phyloP scores from a whole-genome alignment of 2,797 vertebrate species.

The Furcifer pardalis region DNA sequence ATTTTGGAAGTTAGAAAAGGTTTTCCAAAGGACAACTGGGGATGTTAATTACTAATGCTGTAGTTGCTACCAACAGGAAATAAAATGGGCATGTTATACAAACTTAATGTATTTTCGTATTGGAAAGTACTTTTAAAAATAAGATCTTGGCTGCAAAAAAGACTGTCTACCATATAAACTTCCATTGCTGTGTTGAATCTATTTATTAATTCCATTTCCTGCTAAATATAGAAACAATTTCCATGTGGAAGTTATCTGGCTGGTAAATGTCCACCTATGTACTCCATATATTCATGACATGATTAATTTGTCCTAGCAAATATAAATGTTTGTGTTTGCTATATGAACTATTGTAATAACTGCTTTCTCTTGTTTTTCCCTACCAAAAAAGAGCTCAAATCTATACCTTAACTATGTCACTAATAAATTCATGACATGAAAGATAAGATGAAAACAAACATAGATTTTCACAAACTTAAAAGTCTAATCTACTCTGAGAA shows the following conservation, averaged over 20 bases:
- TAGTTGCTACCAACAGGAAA: neutral
- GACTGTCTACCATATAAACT: too few relatives aligned
- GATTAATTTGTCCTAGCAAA: slow-evolving; percentile 56
- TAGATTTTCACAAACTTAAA: slow-evolving; percentile 66
- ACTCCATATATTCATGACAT: slow-evolving; percentile 75
- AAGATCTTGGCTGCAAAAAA: too few relatives aligned
- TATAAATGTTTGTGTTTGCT: slow-evolving; percentile 62
- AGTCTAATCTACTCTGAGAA: slow-evolving; percentile 62
- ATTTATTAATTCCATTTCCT: neutral
- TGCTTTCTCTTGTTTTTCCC: slow-evolving; percentile 39
- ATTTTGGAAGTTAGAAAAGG: neutral
- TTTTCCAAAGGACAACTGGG: neutral
- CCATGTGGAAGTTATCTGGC: neutral
- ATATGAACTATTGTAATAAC: neutral
- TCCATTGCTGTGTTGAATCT: neutral
- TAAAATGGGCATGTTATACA: neutral
- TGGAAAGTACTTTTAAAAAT: neutral
- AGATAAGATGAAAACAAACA: slow-evolving; percentile 38
- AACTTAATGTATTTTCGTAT: neutral
- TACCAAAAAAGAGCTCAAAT: slow-evolving; percentile 55
- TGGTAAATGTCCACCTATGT: slow-evolving; percentile 73
- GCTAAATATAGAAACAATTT: neutral
- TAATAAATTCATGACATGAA: slow-evolving; percentile 53
- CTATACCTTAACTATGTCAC: slow-evolving; percentile 50
- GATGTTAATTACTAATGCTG: neutral